A percentile compares a stretch with the other conserved stretches of the same genome.
phyloP scores from a whole-genome alignment of 2,113 vertebrate genomes.

The cat (Felis catus) region F.catus_Fca126_mat1.0 CM031413.1:6411501-6412000 shows the following conservation, averaged over 20 bases:
- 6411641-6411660: accelerated
- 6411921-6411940: too few species aligned
- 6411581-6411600: background rate
- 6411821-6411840: background rate
- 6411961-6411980: too few species aligned
- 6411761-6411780: background rate
- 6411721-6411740: background rate
- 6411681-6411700: background rate
- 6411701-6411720: background rate
- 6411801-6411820: background rate
- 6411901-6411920: too few species aligned
- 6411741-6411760: accelerated
- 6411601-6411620: background rate
- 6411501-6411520: accelerated
- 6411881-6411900: background rate
- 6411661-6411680: background rate
- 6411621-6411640: background rate
- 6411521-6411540: background rate
- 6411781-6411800: background rate
- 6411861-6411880: background rate
- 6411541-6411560: background rate
- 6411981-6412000: too few species aligned
- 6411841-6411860: background rate
- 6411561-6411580: accelerated
- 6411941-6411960: too few species aligned